phyloP scores from a whole-genome alignment of 2,888 invertebrate species.

The Zaprionus bogoriensis region DNA sequence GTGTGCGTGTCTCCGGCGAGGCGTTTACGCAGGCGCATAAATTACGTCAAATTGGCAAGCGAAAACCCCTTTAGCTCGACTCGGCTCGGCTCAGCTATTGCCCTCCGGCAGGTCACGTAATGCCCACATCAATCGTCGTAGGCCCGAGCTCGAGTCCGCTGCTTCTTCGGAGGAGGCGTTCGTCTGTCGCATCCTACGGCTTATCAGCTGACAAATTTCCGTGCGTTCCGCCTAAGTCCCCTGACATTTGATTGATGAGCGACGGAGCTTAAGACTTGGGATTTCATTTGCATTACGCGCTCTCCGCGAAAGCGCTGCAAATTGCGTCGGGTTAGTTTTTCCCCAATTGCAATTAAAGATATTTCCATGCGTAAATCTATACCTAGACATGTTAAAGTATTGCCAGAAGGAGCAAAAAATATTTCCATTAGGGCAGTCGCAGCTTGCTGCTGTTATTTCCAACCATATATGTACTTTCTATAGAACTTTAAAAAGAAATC shows the following conservation, averaged over 20 bases:
- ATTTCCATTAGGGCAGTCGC: too few species aligned
- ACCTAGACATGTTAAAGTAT: too few species aligned
- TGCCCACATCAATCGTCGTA: slow-evolving; percentile 76
- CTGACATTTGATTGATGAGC: slow-evolving; percentile 71
- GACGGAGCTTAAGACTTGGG: slow-evolving; percentile 21
- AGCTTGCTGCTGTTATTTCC: too few species aligned
- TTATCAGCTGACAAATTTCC: slow-evolving; percentile 72
- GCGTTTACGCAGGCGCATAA: slow-evolving; percentile 81
- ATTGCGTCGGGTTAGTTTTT: slow-evolving; percentile 1
- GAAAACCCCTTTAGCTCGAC: slow-evolving; percentile 57
- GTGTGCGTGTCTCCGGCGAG: slow-evolving; percentile 42
- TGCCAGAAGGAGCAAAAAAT: too few species aligned
- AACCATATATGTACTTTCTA: too few species aligned
- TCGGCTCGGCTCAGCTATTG: slow-evolving; percentile 6
- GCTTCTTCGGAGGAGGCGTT: too few species aligned
- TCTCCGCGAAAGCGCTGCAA: neutral
- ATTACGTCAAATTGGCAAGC: slow-evolving; percentile 57
- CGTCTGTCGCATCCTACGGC: too few species aligned
- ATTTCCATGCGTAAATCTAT: neutral
- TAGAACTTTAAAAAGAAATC: too few species aligned
- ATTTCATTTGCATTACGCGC: slow-evolving; percentile 12
- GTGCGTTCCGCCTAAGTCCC: slow-evolving; percentile 43
- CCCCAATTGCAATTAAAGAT: neutral
- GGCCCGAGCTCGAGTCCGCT: too few species aligned
- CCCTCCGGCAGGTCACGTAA: slow-evolving; percentile 72